phyloP scores from a whole-genome alignment of 2,797 vertebrate species.

The Pelochelys cantorii region DNA sequence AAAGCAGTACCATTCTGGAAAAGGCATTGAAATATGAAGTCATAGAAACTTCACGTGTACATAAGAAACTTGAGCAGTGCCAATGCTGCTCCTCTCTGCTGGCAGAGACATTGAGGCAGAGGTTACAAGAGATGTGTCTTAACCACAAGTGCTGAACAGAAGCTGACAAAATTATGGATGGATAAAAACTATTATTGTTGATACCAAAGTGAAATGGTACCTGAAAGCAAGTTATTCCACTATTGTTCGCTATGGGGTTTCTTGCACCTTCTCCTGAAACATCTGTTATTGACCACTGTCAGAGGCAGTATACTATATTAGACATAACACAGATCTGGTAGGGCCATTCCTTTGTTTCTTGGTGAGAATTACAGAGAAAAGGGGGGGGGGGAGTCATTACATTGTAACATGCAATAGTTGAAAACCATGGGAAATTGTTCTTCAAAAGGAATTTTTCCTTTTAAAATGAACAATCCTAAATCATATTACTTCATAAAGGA shows the following conservation, averaged over 20 bases:
- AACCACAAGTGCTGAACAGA: background rate
- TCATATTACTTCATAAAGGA: background rate
- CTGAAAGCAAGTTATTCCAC: background rate
- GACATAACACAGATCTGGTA: background rate
- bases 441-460: background rate
- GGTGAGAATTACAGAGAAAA: background rate
- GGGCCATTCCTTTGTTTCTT: background rate
- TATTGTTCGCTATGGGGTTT: background rate
- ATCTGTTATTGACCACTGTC: background rate
- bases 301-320: background rate
- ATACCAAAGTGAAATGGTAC: background rate
- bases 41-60: background rate
- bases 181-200: background rate
- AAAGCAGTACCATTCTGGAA: background rate
- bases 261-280: background rate
- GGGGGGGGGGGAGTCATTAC: background rate
- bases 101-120: background rate
- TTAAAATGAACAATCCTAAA: background rate
- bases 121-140: background rate
- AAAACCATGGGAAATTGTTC: background rate
- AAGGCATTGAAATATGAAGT: background rate
- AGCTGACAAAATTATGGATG: too few species aligned
- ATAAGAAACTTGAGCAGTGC: background rate
- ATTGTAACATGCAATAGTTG: background rate
- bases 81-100: background rate